Evolutionary conservation across 1,140 invertebrate genomes (phyloP).

Genomic region (Trichogramma pretiosum): DNA sequence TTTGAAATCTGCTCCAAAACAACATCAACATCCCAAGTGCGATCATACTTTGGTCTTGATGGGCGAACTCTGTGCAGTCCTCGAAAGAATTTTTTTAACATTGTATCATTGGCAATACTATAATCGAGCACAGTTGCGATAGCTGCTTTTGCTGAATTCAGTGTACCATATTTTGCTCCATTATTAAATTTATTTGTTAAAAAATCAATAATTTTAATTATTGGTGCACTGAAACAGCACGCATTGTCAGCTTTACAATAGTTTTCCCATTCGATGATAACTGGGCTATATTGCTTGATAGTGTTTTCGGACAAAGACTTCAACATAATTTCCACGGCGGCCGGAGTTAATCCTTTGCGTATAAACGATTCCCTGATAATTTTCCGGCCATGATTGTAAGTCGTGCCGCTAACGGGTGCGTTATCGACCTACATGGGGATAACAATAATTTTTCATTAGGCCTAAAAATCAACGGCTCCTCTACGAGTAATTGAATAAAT

Average conservation of each 20-base stretch:
- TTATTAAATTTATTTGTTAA: conserved; percentile 11
- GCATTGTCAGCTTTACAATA: background rate
- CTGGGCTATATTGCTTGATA: conserved; percentile 16
- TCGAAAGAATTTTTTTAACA: conserved; percentile 11
- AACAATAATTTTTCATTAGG: background rate
- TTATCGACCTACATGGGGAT: background rate
- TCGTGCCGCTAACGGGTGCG: background rate
- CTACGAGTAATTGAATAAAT: background rate
- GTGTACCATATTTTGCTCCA: conserved; percentile 21
- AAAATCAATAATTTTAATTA: background rate
- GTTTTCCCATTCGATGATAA: conserved; percentile 8
- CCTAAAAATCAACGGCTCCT: background rate
- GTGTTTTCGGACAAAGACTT: conserved; percentile 14
- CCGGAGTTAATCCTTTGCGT: conserved; percentile 5
- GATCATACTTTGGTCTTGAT: background rate
- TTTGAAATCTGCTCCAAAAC: background rate
- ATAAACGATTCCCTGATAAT: conserved; percentile 9
- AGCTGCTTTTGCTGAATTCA: conserved; percentile 20
- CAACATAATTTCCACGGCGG: conserved; percentile 11
- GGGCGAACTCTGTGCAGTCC: background rate
- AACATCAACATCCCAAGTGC: conserved; percentile 1
- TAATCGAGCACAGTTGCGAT: conserved; percentile 11
- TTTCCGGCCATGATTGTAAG: conserved; percentile 6
- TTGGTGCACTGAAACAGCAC: background rate
- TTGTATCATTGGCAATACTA: conserved; percentile 9